phyloP scores from a whole-genome alignment of 2,797 vertebrate genomes.

The Phaenicophaeus curvirostris region DNA sequence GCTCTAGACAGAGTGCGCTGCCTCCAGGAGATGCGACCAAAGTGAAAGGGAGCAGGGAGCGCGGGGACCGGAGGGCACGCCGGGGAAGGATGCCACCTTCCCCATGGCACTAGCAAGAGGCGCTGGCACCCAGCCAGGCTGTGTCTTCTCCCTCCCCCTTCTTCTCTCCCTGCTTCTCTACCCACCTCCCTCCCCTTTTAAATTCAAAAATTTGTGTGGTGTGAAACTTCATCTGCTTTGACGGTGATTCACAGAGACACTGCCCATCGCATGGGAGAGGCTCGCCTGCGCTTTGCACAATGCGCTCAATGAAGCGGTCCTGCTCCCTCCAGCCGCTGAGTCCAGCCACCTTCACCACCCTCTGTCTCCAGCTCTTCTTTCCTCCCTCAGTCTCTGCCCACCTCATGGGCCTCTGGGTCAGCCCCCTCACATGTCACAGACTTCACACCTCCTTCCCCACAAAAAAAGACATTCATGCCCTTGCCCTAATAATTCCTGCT shows the following conservation, averaged over 20 bases:
- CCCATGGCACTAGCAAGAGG: slow-evolving; percentile 23
- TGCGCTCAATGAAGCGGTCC: not conserved
- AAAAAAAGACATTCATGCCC: not conserved
- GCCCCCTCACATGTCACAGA: not conserved
- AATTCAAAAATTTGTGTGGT: slow-evolving; percentile 50
- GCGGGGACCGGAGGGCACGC: not conserved
- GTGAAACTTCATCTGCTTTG: slow-evolving; percentile 43
- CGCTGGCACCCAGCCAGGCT: not conserved
- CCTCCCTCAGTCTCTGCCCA: not conserved
- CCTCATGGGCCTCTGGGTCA: not conserved
- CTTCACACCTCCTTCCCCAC: not conserved
- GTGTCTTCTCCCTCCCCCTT: slow-evolving; percentile 22
- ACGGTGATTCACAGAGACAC: slow-evolving; percentile 7
- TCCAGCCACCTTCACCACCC: not conserved
- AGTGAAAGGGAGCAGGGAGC: slow-evolving; percentile 10
- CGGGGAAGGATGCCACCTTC: slow-evolving; percentile 45
- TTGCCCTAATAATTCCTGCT: not conserved
- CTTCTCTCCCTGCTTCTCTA: slow-evolving; percentile 1
- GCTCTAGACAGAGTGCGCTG: not conserved
- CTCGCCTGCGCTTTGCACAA: not conserved
- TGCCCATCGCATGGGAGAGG: slow-evolving; percentile 1
- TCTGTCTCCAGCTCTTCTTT: not conserved
- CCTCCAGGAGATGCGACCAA: not conserved
- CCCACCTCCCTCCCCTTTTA: slow-evolving; percentile 36
- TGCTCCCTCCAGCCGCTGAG: accelerated